These are phyloP conservation scores for Rambutsinella grinnellia DNA, from an alignment of 2,888 invertebrate genomes.

Conservation along the genomic window DNA sequence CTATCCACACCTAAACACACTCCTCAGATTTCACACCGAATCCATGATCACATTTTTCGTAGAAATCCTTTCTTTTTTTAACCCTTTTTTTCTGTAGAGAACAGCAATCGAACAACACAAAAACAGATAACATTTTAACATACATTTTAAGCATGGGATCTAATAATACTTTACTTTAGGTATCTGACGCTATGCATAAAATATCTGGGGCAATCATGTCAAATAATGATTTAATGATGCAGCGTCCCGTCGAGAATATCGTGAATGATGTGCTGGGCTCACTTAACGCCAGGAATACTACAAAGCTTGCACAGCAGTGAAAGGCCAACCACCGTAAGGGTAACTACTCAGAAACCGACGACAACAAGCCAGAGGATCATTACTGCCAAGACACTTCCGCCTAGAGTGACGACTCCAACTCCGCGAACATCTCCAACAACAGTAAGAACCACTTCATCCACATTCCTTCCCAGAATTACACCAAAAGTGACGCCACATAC, in stretches of 20 bases:
- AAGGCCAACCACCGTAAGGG: constrained; percentile 14
- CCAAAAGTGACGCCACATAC: constrained; percentile 16
- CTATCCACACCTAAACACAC: constrained; percentile 1
- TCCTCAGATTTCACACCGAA: constrained; percentile 11
- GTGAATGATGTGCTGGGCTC: constrained; percentile 63
- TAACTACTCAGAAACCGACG: constrained; percentile 12
- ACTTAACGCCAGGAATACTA: constrained; percentile 54
- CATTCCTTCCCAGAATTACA: constrained; percentile 9
- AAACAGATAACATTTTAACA: constrained; percentile 18
- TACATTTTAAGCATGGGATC: background rate
- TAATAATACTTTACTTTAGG: constrained; percentile 18
- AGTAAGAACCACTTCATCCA: constrained; percentile 13
- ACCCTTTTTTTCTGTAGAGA: background rate
- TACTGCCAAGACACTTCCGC: constrained; percentile 4
- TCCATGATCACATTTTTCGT: background rate
- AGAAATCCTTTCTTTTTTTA: background rate
- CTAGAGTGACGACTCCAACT: background rate
- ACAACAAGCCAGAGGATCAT: constrained; percentile 27
- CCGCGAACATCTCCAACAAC: background rate
- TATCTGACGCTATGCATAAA: constrained; percentile 65
- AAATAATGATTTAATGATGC: constrained; percentile 51
- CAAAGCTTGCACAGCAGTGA: constrained; percentile 14
- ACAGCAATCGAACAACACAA: background rate
- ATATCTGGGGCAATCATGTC: constrained; percentile 65
- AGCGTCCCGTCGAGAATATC: constrained; percentile 64